Evolutionary conservation across 2,113 vertebrate genomes (phyloP), one percentile per base, ranked within the genome.

Genomic region (Rostratula benghalensis): DNA sequence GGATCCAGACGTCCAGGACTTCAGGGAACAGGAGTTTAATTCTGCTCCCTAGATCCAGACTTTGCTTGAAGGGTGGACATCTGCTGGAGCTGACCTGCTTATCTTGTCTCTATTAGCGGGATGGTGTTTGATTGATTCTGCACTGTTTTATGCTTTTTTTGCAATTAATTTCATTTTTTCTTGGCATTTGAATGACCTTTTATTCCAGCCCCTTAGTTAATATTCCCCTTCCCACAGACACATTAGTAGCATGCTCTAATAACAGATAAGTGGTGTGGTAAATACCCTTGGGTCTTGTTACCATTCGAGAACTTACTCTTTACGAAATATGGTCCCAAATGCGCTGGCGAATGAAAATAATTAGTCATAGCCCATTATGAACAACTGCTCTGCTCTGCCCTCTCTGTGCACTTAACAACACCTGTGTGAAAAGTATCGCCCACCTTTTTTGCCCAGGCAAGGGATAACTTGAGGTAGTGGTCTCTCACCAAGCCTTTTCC

Each of bases 161-260:
- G 33, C 7, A 87, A 81, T 92, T 86, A 84, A 69, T 87, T 96
- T 83, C 6, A 60, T 67, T 94, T 95, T 39, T 93, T 74, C 51
- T 64, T 91, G 77, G 51, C 75, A 82, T 95, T 88, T 90, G 71
- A 76, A 67, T 71, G 77, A 85, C 88, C 77, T 97, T 95, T 95
- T 75, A 54, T 80, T 90, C 33, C 70, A 91, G 6, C 31, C 60
- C 46, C 59, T 90, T 56, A 31, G 39, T 75, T 94, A 78, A 91
- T 91, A 70, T 74, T 92, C 37, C 5, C 75, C 85, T 93, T 92
- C 68, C 77, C 75, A 70, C 86, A 77, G 86, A 87, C 67, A 54
- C 51, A n/a, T 94, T 77, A 89, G 63, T 8, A 71, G 23, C 8
- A 10, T 67, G 39, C 39, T 93, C 90, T 95, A 91, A 93, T 83